phyloP scores from a whole-genome alignment of 2,113 vertebrate species.

The Ranitomeya variabilis region DNA sequence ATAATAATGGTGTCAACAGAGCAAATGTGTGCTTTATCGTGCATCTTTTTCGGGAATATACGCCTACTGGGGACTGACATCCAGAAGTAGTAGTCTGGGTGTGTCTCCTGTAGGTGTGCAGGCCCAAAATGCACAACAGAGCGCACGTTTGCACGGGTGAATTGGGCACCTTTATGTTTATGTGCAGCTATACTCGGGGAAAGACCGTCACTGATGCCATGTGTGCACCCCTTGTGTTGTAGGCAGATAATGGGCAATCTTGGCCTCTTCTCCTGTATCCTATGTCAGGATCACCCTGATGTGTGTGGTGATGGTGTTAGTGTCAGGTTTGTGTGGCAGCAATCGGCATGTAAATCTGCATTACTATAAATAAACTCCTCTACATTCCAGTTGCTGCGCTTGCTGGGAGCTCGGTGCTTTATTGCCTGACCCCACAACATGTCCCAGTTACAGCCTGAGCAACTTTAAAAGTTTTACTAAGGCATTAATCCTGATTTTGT shows the following conservation, averaged over 20 bases:
- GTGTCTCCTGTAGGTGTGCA: no score
- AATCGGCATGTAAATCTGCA: background rate
- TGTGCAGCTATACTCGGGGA: no score
- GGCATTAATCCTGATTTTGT: background rate
- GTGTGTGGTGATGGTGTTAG: conserved; percentile 77
- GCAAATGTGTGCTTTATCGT: no score
- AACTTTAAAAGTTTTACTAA: background rate
- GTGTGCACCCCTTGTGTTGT: no score
- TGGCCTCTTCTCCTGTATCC: background rate
- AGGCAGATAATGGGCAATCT: background rate
- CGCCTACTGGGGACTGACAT: no score
- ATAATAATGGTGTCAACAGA: no score
- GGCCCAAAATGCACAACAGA: no score
- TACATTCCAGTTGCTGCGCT: conserved; percentile 23
- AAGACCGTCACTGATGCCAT: no score
- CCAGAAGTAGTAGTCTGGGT: no score
- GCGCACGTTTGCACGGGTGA: no score
- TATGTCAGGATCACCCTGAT: background rate
- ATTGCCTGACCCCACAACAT: conserved; percentile 7
- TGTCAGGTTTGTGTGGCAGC: conserved; percentile 12
- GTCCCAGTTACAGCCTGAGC: background rate
- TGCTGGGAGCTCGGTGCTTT: background rate
- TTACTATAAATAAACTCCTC: conserved; percentile 48
- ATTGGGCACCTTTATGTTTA: no score
- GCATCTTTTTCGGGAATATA: no score